phyloP scores from a whole-genome alignment of 2,797 vertebrate genomes.

The Siniperca undulata region DNA sequence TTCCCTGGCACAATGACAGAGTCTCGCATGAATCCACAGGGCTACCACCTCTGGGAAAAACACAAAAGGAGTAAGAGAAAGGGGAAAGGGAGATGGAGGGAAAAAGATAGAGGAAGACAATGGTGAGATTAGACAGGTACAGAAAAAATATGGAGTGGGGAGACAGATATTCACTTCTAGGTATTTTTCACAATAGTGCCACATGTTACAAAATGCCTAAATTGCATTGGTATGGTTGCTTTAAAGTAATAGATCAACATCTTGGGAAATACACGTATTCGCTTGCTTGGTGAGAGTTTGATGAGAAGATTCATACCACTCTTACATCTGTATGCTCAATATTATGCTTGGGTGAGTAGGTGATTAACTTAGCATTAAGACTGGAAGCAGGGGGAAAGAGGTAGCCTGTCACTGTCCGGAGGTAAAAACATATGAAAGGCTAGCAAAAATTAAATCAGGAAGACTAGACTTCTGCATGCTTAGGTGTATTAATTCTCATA shows the following conservation, averaged over 20 bases:
- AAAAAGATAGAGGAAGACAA: not conserved
- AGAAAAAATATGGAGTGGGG: not conserved
- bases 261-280: not conserved
- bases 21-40: conserved; percentile 43
- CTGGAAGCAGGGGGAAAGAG: not conserved
- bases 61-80: not conserved
- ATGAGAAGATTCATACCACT: not conserved
- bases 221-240: not conserved
- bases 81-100: not conserved
- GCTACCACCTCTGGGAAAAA: conserved; percentile 23
- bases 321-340: not conserved
- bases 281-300: not conserved
- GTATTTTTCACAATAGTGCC: not conserved
- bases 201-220: conserved; percentile 1
- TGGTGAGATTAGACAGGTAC: conserved; percentile 2
- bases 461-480: too few relatives aligned
- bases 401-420: not conserved
- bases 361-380: not conserved
- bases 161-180: not conserved
- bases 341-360: not conserved
- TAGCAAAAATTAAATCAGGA: too few relatives aligned
- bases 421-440: not conserved
- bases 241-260: not conserved
- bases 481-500: too few relatives aligned
- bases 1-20: conserved; percentile 25